phyloP scores from a whole-genome alignment of 2,113 vertebrate genomes.

The Chiloscyllium plagiosum region DNA sequence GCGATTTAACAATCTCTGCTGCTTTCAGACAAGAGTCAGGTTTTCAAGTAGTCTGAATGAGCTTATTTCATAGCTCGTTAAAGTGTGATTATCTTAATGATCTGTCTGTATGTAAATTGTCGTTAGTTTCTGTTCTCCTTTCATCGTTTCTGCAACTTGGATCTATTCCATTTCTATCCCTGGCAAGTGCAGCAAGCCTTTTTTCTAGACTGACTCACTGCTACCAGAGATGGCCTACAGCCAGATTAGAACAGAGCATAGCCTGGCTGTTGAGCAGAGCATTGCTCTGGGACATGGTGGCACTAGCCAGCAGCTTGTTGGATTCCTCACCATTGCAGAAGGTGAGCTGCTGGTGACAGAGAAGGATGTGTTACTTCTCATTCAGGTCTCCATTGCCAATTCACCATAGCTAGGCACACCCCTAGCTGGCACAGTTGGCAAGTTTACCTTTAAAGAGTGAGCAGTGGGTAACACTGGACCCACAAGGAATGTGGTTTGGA shows the following conservation, averaged over 20 bases:
- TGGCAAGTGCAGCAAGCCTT: neutral
- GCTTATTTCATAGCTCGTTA: neutral
- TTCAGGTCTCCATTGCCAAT: neutral
- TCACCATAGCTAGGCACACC: neutral
- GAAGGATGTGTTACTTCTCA: neutral
- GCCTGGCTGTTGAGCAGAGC: neutral
- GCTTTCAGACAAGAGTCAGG: neutral
- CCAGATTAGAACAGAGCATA: constrained; percentile 1
- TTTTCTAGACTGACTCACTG: neutral
- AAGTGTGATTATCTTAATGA: neutral
- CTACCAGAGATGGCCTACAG: neutral
- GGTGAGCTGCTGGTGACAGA: neutral
- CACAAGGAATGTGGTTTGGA: neutral
- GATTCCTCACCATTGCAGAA: neutral
- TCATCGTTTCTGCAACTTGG: neutral
- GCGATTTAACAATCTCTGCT: neutral
- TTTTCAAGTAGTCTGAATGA: neutral
- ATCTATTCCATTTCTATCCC: neutral
- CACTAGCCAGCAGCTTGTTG: neutral
- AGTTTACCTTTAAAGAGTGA: neutral
- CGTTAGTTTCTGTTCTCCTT: neutral
- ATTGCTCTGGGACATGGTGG: neutral
- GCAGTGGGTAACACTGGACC: neutral
- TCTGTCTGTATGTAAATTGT: neutral
- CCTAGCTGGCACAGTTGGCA: neutral